These are phyloP conservation scores for Ammodramus savannarum DNA, from an alignment of 2,113 vertebrate species.

Conservation along the genomic window DNA sequence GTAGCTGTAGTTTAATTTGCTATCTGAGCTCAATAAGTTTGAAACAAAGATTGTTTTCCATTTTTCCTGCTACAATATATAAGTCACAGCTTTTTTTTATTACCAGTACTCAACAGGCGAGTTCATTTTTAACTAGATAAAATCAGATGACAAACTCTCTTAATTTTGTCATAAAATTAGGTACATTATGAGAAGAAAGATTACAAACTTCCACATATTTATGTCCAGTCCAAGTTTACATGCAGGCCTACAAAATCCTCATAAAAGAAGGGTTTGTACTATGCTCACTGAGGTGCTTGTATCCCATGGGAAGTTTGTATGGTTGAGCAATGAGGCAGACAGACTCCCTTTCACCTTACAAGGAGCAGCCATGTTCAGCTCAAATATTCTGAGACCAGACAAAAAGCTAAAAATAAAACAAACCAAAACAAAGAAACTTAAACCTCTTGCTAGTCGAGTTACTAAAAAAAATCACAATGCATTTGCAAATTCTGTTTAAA, in stretches of 20 bases:
- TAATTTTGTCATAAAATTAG: slow-evolving; percentile 20
- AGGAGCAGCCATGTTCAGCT: not conserved
- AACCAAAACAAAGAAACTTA: not conserved
- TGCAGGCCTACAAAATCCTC: not conserved
- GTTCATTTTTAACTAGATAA: slow-evolving; percentile 34
- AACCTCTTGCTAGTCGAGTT: not conserved
- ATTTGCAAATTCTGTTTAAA: not conserved
- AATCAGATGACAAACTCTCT: slow-evolving; percentile 12
- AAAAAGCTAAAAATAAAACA: not conserved
- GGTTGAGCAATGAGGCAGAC: not conserved
- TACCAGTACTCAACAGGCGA: slow-evolving; percentile 11
- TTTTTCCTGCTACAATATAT: slow-evolving; percentile 45
- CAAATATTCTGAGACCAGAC: not conserved
- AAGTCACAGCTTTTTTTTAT: slow-evolving; percentile 27
- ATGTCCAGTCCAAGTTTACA: not conserved
- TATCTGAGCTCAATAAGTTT: slow-evolving; percentile 25
- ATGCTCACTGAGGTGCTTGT: not conserved
- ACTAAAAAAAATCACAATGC: not conserved
- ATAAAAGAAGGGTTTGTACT: not conserved
- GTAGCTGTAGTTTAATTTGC: slow-evolving; percentile 28
- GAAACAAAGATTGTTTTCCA: slow-evolving; percentile 19
- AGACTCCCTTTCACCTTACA: not conserved
- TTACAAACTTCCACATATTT: slow-evolving; percentile 8
- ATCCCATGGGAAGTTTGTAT: not conserved
- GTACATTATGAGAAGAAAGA: not conserved